Base-by-base conservation (phyloP, 2,113 vertebrate genomes). In the Tetrao urogallus region DNA sequence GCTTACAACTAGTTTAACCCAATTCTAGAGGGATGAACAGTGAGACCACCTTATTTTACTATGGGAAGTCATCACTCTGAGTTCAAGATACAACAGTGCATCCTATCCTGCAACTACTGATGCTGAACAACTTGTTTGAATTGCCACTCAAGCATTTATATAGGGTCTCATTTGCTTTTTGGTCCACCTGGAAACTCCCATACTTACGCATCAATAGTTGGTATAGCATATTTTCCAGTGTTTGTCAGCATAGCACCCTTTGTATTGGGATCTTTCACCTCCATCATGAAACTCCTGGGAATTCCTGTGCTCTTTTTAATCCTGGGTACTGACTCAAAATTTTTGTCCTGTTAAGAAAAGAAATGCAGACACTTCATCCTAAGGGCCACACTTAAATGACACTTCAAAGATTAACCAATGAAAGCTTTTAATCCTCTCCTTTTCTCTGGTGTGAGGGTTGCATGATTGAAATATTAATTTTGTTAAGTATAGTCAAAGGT, bases 271-370 rank as follows among this genome's bases (percentile, higher is more conserved):
- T 99, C 99, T 27, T 99, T 98, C 93, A 99, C 99, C 93, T 99
- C 99, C 93, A 99, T 98, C 99, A 99, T 99, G 93, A 99, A 99
- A 96, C 99, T 99, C 13, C 98, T 98, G 58, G 99, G 99, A 94
- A 99, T 99, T 40, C 99, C 99, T 20, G 99, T 99, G 95, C 99
- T 99, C 95, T 99, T 99, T 97, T 99, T 99, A 77, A 99, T 99
- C 93, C 98, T 98, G 89, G 98, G 97, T 73, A 98, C 98, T 54
- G 98, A 98, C 95, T 99, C 99, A 42, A 98, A 98, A 85, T 97
- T 98, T 97, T 99, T 99, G 95, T 99, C 99, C 98, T 99, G 96
- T 94, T 83, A 38, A 67, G 80, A 83, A 28, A 76, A 79, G 82
- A 89, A 85, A 86, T 5, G 17, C 66, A 93, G 38, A 93, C 4